Base-by-base conservation (phyloP, 2,797 vertebrate species). In the Mus caroli region DNA sequence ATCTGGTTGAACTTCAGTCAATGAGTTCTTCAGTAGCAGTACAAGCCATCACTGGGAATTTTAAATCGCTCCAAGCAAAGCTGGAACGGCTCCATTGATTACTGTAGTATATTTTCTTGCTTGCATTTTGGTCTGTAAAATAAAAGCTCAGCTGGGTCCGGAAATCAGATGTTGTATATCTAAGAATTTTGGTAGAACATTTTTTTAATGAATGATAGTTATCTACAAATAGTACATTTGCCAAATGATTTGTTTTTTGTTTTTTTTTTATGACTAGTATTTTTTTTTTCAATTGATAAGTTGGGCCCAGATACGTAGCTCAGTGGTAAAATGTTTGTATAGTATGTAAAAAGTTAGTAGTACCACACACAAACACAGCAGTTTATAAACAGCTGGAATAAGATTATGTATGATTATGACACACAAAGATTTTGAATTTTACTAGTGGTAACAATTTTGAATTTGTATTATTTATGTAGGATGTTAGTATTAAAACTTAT, bases 1-100 rank as follows among this genome's bases (percentile, higher is more conserved):
- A 99, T 97, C 99, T 99, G 24, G 99, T 99, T 96, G 99, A 99
- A 98, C 99, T 99, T 91, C 99, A 99, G 97, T 99, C 99, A 17
- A 98, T 99, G 98, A 99, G 99, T 93, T 99, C 99, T 0, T 99
- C 99, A 17, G 79, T 98, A 0, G 97, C 97, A 26, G 99, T 99
- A 91, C 99, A 99, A 84, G 98, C 99, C 56, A 99, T 98, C 64
- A 98, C 99, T 58, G 99, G 99, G 71, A 99, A 99, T 98, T 99
- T 99, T 97, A 99, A 99, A 98, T 99, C 99, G 22, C 99, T 99
- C 88, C 99, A 99, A 97, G 99, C 99, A 58, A 99, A 99, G 97
- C 98, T 99, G 97, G 99, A 99, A 97, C 99, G 99, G 60, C 99
- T 99, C 93, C 99, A 99, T 94, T 99, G 98, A 98, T 88, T 94